Evolutionary conservation across 2,888 invertebrate species (phyloP).

Genomic region (Nipponacmea schrenckii): DNA sequence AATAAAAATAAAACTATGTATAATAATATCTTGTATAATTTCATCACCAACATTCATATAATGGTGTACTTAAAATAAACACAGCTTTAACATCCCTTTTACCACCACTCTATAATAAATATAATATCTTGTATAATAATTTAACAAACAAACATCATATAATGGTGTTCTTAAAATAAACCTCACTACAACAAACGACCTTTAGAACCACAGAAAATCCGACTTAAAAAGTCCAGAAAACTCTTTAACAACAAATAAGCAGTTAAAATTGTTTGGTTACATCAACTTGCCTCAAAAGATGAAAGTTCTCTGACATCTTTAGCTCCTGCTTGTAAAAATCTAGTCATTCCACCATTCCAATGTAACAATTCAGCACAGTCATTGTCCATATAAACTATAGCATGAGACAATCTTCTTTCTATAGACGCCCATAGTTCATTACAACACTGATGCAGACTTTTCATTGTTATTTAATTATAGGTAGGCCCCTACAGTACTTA

Average conservation of each 20-base stretch:
- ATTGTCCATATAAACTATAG: constrained; percentile 77
- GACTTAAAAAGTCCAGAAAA: constrained; percentile 74
- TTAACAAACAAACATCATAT: constrained; percentile 71
- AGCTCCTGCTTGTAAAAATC: constrained; percentile 74
- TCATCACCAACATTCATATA: constrained; percentile 72
- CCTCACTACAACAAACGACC: constrained; percentile 71
- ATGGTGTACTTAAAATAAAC: constrained; percentile 74
- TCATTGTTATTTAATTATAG: constrained; percentile 21
- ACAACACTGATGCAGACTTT: constrained; percentile 24
- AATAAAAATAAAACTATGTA: constrained; percentile 74
- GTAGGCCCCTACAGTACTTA: not conserved
- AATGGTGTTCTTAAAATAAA: constrained; percentile 74
- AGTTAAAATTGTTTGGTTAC: constrained; percentile 52
- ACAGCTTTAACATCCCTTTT: constrained; percentile 69
- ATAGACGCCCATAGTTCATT: constrained; percentile 73
- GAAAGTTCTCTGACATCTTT: constrained; percentile 75
- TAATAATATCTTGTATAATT: constrained; percentile 74
- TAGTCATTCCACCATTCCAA: constrained; percentile 75
- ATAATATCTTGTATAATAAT: constrained; percentile 75
- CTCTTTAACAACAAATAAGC: constrained; percentile 75
- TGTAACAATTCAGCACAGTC: constrained; percentile 76
- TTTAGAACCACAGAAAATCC: no score
- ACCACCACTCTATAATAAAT: constrained; percentile 63
- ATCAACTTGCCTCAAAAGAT: constrained; percentile 72
- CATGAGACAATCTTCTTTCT: constrained; percentile 73